These are phyloP conservation scores for Parnassius smintheus DNA, from an alignment of 2,888 invertebrate species.

Conservation along the genomic window DNA sequence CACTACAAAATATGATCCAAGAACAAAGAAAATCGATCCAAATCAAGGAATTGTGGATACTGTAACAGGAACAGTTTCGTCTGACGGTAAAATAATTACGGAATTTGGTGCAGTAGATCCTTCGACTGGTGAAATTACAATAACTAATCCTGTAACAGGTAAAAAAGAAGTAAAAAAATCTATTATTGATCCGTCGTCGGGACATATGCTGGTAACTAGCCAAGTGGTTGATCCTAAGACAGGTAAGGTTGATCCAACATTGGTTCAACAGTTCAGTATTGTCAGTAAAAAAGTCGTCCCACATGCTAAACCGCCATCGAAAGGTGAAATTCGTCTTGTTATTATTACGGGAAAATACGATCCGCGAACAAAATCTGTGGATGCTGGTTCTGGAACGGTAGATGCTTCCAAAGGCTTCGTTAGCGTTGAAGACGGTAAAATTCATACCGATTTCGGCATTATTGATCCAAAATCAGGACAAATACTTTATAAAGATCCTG, in stretches of 20 bases:
- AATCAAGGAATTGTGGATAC: constrained; percentile 71
- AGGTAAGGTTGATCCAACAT: constrained; percentile 82
- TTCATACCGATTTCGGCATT: constrained; percentile 81
- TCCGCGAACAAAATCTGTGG: constrained; percentile 80
- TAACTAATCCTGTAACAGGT: constrained; percentile 71
- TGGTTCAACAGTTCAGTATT: constrained; percentile 74
- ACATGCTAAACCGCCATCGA: constrained; percentile 60
- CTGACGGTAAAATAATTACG: constrained; percentile 77
- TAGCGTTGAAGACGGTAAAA: constrained; percentile 76
- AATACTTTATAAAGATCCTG: constrained; percentile 80
- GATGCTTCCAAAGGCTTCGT: constrained; percentile 80
- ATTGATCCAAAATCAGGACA: constrained; percentile 83
- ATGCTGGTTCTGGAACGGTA: constrained; percentile 75
- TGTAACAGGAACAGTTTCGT: constrained; percentile 81
- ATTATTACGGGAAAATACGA: constrained; percentile 79
- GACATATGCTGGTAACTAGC: constrained; percentile 79
- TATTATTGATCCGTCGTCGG: constrained; percentile 77
- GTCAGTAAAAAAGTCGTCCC: constrained; percentile 69
- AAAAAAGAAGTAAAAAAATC: constrained; percentile 81
- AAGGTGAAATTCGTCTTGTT: constrained; percentile 69
- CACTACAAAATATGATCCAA: constrained; percentile 82
- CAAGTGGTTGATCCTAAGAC: constrained; percentile 80
- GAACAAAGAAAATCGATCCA: constrained; percentile 70
- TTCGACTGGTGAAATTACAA: constrained; percentile 77
- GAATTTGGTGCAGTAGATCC: constrained; percentile 85